Base-by-base conservation (phyloP, 2,888 invertebrate genomes). In the Silvanus unidentatus region DNA sequence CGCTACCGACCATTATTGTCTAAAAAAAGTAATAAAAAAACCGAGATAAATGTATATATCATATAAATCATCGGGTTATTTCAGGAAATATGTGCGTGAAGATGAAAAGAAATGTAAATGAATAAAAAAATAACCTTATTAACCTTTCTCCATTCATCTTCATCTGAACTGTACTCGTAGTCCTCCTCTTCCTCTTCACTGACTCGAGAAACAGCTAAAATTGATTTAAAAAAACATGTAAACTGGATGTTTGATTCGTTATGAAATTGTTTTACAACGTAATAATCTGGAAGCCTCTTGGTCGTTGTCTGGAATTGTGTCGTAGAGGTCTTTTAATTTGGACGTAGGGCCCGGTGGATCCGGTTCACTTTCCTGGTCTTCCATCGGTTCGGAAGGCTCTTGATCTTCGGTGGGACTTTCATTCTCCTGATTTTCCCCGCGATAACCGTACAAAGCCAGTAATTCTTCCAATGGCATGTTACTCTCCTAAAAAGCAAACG, bases 381-480 rank as follows among this genome's bases (percentile, higher is more conserved):
- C 76, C 48, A 77, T 77, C 47, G 74, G 73, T 45, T 75, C 62
- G 49, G 75, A 75, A 11, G 69, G 71, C 6, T 69, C 72, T 11
- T 72, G 73, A 16, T 70, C 72, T 37, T 73, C 74, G 29, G 68
- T 68, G 2, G 66, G 63, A 44, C 63, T 65, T 45, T 68, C 70
- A 48, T 63, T 65, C 52, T 69, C 71, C 43, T 73, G 69, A 52
- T 69, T 68, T 46, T 67, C 70, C 40, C 65, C 67, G 49, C 63
- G 61, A 53, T 70, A 88, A 53, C 89, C 88, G 73, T 97, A 97
- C 71, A 94, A 81, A 9, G 92, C 91, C 60, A 97, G 75, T 45
- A 97, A 74, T 67, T 94, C 90, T 65, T 94, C 94, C 58, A 97
- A 77, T 50, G 97, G 96, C 91, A 97, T 96, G 75, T 96, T 93